Evolutionary conservation across 2,113 vertebrate species (phyloP), one percentile per base, ranked within the genome.

Genomic region (Bothrops jararaca): DNA sequence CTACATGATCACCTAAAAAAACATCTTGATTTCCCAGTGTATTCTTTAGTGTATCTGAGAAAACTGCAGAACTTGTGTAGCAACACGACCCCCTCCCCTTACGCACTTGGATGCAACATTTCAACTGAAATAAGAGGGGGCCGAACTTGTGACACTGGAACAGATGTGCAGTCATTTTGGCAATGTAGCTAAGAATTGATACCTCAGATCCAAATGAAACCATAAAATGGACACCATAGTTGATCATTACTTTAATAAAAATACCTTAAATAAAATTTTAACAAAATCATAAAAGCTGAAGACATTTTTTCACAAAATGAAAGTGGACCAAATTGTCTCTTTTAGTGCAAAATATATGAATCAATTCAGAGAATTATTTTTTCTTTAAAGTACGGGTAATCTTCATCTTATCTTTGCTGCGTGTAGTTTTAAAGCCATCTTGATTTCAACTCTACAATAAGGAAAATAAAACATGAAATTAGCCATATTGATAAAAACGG

Each of bases 231-330:
- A 95, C 0, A 89, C 88, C 90, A 26, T 57, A 24, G 87, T 92
- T 91, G 8, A 95, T 95, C 94, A 93, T 95, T 96, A 95, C 50
- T 45, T 94, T 96, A 86, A 58, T 80, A 94, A 69, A 69, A 89
- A n/a, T 29, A 26, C 64, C 12, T 5, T 54, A 95, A 87, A 74
- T 89, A 91, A 13, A 42, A 64, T 39, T 93, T 89, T 90, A 86
- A 94, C 90, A 94, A 94, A 93, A 94, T 88, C 89, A 94, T 90
- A 85, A 91, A 64, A 93, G 64, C 24, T 94, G 29, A 90, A 93
- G 89, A 64, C 90, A 85, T 90, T 91, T 89, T 89, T 95, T 9
- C 3, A 85, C 56, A 91, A 92, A 93, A 29, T 92, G 58, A 85
- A 0, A 39, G 20, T 88, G 56, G 42, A 13, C 50, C 94, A n/a